Percentiles rank a stretch among this genome's conserved stretches.
Conservation (phyloP, 2,113 vertebrate species). For the Saguinus midas region DNA sequence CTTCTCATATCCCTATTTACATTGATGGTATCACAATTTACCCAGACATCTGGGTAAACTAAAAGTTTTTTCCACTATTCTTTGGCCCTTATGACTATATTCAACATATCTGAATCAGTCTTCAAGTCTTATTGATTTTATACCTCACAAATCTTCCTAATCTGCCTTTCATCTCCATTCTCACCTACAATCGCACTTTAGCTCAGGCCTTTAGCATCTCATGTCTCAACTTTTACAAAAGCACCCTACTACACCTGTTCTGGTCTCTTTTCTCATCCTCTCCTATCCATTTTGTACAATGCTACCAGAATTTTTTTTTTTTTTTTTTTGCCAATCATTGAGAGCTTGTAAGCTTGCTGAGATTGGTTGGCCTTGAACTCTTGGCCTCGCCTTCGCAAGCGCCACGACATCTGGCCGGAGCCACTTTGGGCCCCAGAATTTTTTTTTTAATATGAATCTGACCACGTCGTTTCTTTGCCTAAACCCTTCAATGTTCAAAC, state of each 20-base stretch:
- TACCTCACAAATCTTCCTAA: background rate
- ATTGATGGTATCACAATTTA: background rate
- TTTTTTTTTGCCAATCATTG: too few species aligned
- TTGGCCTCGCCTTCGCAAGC: too few species aligned
- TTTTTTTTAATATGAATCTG: background rate
- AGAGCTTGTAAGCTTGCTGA: too few species aligned
- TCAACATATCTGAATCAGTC: background rate
- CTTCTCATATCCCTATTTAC: slow-evolving; percentile 11
- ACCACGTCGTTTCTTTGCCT: background rate
- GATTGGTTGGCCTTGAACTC: too few species aligned
- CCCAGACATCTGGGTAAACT: background rate
- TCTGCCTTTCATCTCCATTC: background rate
- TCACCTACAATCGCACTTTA: background rate
- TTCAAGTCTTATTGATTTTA: background rate
- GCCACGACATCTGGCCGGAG: too few species aligned
- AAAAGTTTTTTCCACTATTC: background rate
- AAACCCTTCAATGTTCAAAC: background rate
- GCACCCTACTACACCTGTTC: background rate
- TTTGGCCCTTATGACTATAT: background rate
- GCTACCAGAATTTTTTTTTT: slow-evolving; percentile 38
- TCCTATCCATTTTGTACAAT: background rate
- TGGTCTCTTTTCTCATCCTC: background rate
- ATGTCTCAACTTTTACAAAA: background rate
- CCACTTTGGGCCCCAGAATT: too few species aligned
- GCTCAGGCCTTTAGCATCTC: background rate